These are phyloP conservation scores for Euplagia quadripunctaria DNA, from an alignment of 2,888 invertebrate species.

Conservation along the genomic window DNA sequence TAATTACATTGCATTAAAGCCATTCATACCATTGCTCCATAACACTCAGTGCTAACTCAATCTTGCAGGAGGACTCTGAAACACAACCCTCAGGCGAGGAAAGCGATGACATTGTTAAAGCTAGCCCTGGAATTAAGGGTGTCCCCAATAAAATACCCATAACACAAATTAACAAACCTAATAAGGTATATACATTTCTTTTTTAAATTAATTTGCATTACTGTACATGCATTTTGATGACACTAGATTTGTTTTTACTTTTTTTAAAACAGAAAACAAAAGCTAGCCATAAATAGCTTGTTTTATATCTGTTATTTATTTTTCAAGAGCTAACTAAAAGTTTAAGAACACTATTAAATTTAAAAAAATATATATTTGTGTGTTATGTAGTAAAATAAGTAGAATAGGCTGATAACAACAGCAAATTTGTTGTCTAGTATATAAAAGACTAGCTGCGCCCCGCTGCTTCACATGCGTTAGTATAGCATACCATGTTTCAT, in stretches of 20 bases:
- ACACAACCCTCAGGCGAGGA: conserved; percentile 80
- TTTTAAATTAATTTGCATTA: conserved; percentile 7
- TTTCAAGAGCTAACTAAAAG: too few species aligned
- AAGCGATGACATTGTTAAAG: conserved; percentile 73
- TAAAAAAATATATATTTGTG: too few species aligned
- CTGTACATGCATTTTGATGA: not conserved
- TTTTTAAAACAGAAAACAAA: not conserved
- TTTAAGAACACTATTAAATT: too few species aligned
- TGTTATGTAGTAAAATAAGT: too few species aligned
- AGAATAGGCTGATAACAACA: too few species aligned
- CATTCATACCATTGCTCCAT: conserved; percentile 1
- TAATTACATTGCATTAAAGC: not conserved
- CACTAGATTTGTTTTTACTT: not conserved
- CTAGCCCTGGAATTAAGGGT: conserved; percentile 60
- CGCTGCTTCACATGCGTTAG: too few species aligned
- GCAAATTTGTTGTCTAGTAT: too few species aligned
- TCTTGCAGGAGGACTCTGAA: conserved; percentile 77
- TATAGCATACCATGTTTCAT: too few species aligned
- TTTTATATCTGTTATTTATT: too few species aligned
- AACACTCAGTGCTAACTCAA: conserved; percentile 40
- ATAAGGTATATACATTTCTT: conserved; percentile 55
- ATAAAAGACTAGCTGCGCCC: too few species aligned
- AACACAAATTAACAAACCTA: conserved; percentile 56
- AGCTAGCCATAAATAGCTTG: not conserved
- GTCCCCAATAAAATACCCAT: conserved; percentile 61